Conservation (phyloP, 2,888 invertebrate species). For the Aphrophora alni region DNA sequence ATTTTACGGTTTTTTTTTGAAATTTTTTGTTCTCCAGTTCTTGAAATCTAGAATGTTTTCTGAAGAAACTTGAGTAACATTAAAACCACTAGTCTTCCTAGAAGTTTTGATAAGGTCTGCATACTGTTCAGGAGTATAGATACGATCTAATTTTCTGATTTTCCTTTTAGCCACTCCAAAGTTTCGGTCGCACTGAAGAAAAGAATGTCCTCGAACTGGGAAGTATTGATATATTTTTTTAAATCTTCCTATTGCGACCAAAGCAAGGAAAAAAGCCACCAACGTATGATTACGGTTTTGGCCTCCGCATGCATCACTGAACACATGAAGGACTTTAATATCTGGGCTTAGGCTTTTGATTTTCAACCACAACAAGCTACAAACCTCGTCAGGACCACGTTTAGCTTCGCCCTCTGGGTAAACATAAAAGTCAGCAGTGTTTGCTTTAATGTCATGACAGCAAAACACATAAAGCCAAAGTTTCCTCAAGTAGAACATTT, state of each 20-base stretch:
- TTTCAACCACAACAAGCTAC: slow-evolving; percentile 27
- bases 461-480: slow-evolving; percentile 44
- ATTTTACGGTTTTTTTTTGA: too few relatives aligned
- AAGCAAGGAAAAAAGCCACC: slow-evolving; percentile 30
- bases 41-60: too few relatives aligned
- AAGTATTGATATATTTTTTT: slow-evolving; percentile 40
- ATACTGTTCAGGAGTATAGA: too few relatives aligned
- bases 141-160: too few relatives aligned
- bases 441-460: slow-evolving; percentile 41
- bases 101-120: too few relatives aligned
- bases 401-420: slow-evolving; percentile 49
- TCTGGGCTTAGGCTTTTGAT: not conserved
- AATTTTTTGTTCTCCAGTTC: too few relatives aligned
- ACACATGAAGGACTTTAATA: slow-evolving; percentile 43
- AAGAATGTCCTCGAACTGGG: slow-evolving; percentile 44
- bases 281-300: slow-evolving; percentile 49
- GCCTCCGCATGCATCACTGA: slow-evolving; percentile 50
- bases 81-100: too few relatives aligned
- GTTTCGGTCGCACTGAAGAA: slow-evolving; percentile 44
- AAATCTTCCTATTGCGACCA: slow-evolving; percentile 42
- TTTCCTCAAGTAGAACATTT: slow-evolving; percentile 14
- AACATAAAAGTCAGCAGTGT: slow-evolving; percentile 46
- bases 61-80: too few relatives aligned
- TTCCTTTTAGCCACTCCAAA: slow-evolving; percentile 37
- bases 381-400: slow-evolving; percentile 44